A percentile compares a stretch with the other conserved stretches of the same genome.
Evolutionary conservation across 2,888 invertebrate species (phyloP).

Genomic region (Archips crataeganus): DNA sequence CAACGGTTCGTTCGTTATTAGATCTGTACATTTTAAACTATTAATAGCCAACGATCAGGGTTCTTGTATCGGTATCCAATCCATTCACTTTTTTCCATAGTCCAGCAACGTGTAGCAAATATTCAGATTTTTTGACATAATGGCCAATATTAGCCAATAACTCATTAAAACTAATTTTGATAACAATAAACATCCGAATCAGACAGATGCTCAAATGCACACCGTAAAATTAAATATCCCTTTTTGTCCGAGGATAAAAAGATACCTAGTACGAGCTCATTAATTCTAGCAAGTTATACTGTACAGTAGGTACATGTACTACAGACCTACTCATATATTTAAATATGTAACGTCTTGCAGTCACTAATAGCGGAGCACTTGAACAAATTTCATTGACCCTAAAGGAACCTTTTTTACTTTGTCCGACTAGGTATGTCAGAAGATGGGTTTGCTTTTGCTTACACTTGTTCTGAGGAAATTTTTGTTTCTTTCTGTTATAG

Average conservation of each 20-base stretch:
- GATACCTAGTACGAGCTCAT: too few relatives aligned
- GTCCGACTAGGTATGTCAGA: neutral
- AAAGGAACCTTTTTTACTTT: neutral
- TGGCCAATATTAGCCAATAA: too few relatives aligned
- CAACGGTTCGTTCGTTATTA: neutral
- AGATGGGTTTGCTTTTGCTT: neutral
- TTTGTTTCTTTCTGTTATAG: neutral
- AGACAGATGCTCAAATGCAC: too few relatives aligned
- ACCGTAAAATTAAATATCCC: too few relatives aligned
- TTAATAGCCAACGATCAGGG: neutral
- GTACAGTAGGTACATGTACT: neutral
- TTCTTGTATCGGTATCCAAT: neutral
- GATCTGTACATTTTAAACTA: neutral
- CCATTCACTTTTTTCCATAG: neutral
- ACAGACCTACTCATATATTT: neutral
- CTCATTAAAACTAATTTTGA: too few relatives aligned
- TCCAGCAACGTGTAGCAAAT: too few relatives aligned
- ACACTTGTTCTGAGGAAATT: neutral
- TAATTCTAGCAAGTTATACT: too few relatives aligned
- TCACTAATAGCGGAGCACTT: slow-evolving; percentile 52
- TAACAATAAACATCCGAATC: too few relatives aligned
- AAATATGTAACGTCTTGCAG: neutral
- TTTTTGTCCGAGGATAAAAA: too few relatives aligned
- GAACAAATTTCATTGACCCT: slow-evolving; percentile 68
- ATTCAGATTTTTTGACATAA: too few relatives aligned